phyloP scores from a whole-genome alignment of 2,888 invertebrate genomes.

The Hyposoter dolosus region DNA sequence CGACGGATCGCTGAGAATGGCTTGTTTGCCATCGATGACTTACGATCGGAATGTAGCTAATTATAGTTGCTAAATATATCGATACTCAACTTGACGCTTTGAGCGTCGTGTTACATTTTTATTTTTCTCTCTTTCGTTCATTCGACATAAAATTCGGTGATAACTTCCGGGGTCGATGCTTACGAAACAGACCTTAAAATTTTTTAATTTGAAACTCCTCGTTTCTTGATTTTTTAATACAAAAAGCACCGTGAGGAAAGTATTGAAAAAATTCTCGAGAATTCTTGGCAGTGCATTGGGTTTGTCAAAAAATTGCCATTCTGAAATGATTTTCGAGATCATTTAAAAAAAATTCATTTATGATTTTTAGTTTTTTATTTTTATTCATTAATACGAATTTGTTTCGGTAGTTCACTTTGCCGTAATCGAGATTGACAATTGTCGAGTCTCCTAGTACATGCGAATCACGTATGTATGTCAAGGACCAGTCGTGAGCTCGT shows the following conservation, averaged over 20 bases:
- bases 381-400: not conserved
- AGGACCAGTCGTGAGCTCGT: constrained; percentile 70
- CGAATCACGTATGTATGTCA: constrained; percentile 74
- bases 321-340: too few species aligned
- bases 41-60: constrained; percentile 47
- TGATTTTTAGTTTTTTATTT: too few species aligned
- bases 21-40: constrained; percentile 34
- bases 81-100: not conserved
- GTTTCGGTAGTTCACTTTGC: constrained; percentile 12
- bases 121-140: not conserved
- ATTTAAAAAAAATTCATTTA: too few species aligned
- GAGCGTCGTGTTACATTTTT: not conserved
- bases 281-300: too few species aligned
- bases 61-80: constrained; percentile 17
- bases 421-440: constrained; percentile 51
- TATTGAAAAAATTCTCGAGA: too few species aligned
- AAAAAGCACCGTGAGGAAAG: too few species aligned
- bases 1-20: not conserved
- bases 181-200: too few species aligned
- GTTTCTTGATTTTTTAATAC: too few species aligned
- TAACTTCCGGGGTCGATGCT: too few species aligned
- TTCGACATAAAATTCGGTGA: not conserved
- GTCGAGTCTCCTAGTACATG: constrained; percentile 43
- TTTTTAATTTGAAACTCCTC: too few species aligned
- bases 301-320: too few species aligned